These are phyloP conservation scores for Tetragonula carbonaria DNA, from an alignment of 2,888 invertebrate genomes.

Conservation along the genomic window DNA sequence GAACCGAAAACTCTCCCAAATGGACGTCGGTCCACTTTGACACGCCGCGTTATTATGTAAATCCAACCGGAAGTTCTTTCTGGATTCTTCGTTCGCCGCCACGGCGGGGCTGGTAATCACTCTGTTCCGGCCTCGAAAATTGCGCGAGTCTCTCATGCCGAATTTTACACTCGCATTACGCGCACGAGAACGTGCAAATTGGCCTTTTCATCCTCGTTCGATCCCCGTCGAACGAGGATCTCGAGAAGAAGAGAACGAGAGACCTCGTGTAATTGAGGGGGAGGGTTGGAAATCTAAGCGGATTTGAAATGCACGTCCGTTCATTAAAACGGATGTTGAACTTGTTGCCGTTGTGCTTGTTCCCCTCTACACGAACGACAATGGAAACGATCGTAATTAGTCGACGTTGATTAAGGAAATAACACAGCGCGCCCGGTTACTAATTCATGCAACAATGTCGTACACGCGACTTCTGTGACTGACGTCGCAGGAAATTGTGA, in stretches of 20 bases:
- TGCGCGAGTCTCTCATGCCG: background rate
- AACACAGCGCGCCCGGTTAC: background rate
- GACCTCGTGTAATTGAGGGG: background rate
- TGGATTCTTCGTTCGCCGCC: constrained; percentile 50
- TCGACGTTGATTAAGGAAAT: constrained; percentile 1
- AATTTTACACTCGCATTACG: constrained; percentile 41
- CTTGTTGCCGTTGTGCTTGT: background rate
- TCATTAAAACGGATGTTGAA: background rate
- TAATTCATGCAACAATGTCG: constrained; percentile 1
- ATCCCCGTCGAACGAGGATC: background rate
- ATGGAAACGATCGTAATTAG: constrained; percentile 5
- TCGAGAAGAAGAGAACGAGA: too few species aligned
- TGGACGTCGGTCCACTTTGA: constrained; percentile 37
- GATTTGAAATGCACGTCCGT: background rate
- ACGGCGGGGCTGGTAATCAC: constrained; percentile 44
- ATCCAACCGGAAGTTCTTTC: constrained; percentile 72
- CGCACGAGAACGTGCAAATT: constrained; percentile 23
- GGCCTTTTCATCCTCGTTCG: background rate
- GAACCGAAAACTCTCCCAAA: background rate
- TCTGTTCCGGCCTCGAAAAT: constrained; percentile 52
- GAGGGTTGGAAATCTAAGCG: background rate
- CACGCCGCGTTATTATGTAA: constrained; percentile 71
- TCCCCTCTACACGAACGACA: background rate
- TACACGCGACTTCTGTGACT: constrained; percentile 13
- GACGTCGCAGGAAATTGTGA: constrained; percentile 4